phyloP scores from a whole-genome alignment of 2,888 invertebrate genomes.

The Cerceris rybyensis region DNA sequence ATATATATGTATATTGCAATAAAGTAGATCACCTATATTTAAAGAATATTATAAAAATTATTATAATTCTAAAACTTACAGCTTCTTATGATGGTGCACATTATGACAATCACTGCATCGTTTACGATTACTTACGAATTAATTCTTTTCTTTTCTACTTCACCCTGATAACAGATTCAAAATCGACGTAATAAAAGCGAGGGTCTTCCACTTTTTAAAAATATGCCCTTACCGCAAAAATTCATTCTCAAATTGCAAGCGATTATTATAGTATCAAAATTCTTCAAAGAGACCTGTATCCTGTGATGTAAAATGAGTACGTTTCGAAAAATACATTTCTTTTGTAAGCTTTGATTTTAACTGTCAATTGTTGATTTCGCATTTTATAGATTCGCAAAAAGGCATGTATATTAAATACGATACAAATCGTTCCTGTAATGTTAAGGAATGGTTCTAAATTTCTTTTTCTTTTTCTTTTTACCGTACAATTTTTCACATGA shows the following conservation, averaged over 20 bases:
- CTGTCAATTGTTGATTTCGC: slow-evolving; percentile 5
- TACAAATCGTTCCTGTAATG: slow-evolving; percentile 30
- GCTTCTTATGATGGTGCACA: neutral
- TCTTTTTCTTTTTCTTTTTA: slow-evolving; percentile 4
- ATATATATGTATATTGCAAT: neutral
- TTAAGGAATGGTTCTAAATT: neutral
- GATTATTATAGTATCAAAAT: neutral
- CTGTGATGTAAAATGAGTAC: neutral
- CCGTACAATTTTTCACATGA: neutral
- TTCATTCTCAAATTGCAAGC: neutral
- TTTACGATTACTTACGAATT: too few species aligned
- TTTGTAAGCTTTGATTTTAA: slow-evolving; percentile 41
- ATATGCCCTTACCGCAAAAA: too few species aligned
- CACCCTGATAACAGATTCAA: too few species aligned
- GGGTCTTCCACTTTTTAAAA: too few species aligned
- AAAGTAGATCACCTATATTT: neutral
- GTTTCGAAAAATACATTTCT: slow-evolving; percentile 34
- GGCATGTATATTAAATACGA: neutral
- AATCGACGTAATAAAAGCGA: too few species aligned
- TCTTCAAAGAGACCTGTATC: neutral
- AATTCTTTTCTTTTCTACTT: too few species aligned
- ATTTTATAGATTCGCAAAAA: neutral
- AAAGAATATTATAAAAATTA: neutral
- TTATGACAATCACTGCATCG: too few species aligned
- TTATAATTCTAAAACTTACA: neutral